Evolutionary conservation across 2,888 invertebrate species (phyloP), one percentile per base, ranked within the genome.

Genomic region (Lampropteryx suffumata): DNA sequence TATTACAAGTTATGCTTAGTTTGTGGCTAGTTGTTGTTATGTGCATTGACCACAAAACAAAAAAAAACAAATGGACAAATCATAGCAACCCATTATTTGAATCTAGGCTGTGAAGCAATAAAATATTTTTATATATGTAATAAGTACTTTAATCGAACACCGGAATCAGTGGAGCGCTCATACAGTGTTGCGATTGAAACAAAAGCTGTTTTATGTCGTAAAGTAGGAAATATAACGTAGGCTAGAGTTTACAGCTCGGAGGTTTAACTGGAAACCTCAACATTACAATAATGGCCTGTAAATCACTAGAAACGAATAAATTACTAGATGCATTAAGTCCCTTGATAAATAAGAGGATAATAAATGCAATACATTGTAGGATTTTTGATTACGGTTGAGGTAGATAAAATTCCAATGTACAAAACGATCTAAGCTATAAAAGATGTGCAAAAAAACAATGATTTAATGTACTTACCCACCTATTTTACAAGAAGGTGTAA

Each of bases 221-320:
- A 83, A 84, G 72, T 74, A 76, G 67, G 64, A 69, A 73, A 67
- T 72, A 76, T 75, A 84, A 82, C 52, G 70, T 71, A 76, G 66
- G 67, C 72, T 78, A 82, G 76, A 72, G 65, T 84, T 84, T 80
- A 84, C 73, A 73, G 67, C 76, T 67, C 67, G 58, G 69, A 68
- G 71, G 71, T 74, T 76, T 79, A 73, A 74, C 74, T 76, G 71
- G 70, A 74, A 76, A 76, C 70, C 71, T 79, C 76, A 72, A 76
- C 71, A 73, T 72, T 73, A 67, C 74, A 67, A 69, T 79, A 81
- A 83, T 81, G 70, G 78, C 64, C 73, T 65, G 72, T 85, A 84
- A 84, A 84, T 86, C 84, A 82, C 76, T 66, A 57, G 71, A 76
- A 76, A 79, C 74, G 68, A 79, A 82, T 84, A 84, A 82, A 82